Conservation (phyloP, 1,140 invertebrate species). For the Spodoptera frugiperda region DNA sequence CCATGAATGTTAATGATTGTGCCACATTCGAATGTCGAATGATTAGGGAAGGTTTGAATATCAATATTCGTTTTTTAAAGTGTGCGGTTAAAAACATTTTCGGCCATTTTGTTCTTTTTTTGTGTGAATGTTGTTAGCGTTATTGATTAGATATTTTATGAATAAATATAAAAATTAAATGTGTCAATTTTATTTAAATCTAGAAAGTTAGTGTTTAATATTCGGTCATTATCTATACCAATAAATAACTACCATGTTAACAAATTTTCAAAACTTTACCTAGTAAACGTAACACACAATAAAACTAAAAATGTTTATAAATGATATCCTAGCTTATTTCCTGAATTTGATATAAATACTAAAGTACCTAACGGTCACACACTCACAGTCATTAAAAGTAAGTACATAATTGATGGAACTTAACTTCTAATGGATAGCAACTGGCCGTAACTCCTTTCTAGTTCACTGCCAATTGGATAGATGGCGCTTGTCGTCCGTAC, state of each 20-base stretch:
- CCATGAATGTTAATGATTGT: constrained; percentile 49
- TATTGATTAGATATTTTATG: too few species aligned
- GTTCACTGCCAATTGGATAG: constrained; percentile 6
- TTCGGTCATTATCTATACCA: too few species aligned
- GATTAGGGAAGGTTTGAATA: not conserved
- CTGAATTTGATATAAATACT: too few species aligned
- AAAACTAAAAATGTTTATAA: too few species aligned
- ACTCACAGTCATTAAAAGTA: constrained; percentile 12
- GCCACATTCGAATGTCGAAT: constrained; percentile 16
- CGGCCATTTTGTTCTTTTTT: not conserved
- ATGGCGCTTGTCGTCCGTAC: constrained; percentile 7
- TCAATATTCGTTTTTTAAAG: not conserved
- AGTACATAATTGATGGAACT: constrained; percentile 3
- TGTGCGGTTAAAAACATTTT: not conserved
- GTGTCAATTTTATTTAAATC: too few species aligned
- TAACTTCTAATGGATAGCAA: constrained; percentile 3
- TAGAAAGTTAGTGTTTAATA: too few species aligned
- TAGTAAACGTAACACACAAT: too few species aligned
- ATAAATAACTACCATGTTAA: too few species aligned
- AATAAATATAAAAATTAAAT: too few species aligned
- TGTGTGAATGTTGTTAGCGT: too few species aligned
- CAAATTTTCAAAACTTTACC: too few species aligned
- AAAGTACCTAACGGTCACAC: not conserved
- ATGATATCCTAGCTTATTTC: too few species aligned
- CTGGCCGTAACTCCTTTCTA: constrained; percentile 4